Percentiles rank a stretch among this genome's conserved stretches.
Conservation (phyloP, 2,797 vertebrate genomes). For the Lagocephalus sceleratus region DNA sequence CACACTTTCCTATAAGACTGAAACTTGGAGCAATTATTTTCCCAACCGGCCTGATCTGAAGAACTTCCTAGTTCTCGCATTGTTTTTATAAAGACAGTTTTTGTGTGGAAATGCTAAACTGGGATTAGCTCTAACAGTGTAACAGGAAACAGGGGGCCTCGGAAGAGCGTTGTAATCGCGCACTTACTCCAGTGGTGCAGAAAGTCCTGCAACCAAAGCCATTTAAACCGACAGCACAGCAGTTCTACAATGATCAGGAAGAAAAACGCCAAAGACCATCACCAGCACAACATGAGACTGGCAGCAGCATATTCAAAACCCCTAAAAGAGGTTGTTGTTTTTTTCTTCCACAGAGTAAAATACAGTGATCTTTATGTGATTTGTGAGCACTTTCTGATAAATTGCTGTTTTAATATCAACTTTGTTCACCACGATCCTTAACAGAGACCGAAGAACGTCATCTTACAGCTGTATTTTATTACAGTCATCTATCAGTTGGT, state of each 20-base stretch:
- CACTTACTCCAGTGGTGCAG: constrained; percentile 33
- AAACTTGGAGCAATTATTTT: constrained; percentile 43
- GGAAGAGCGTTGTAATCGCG: constrained; percentile 44
- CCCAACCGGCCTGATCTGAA: constrained; percentile 45
- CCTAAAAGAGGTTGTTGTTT: constrained; percentile 52
- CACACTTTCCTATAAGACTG: constrained; percentile 39
- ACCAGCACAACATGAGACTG: constrained; percentile 45
- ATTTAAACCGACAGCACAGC: constrained; percentile 36
- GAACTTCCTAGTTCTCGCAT: constrained; percentile 44
- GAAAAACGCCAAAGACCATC: constrained; percentile 59
- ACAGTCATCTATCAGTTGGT: constrained; percentile 42
- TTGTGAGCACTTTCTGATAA: constrained; percentile 28
- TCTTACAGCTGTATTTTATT: constrained; percentile 35
- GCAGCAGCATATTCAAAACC: constrained; percentile 43
- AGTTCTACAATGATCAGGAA: constrained; percentile 35
- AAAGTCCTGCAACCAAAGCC: constrained; percentile 42
- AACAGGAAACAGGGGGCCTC: constrained; percentile 42
- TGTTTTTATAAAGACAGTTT: constrained; percentile 66
- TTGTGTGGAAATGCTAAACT: constrained; percentile 72
- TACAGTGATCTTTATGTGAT: constrained; percentile 11
- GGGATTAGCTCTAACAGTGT: constrained; percentile 63
- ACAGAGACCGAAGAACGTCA: constrained; percentile 23
- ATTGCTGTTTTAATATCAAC: constrained; percentile 28
- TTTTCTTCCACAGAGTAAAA: constrained; percentile 22
- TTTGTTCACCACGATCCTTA: constrained; percentile 16